Evolutionary conservation across 2,888 invertebrate species (phyloP).

Genomic region (Ditula angustiorana): DNA sequence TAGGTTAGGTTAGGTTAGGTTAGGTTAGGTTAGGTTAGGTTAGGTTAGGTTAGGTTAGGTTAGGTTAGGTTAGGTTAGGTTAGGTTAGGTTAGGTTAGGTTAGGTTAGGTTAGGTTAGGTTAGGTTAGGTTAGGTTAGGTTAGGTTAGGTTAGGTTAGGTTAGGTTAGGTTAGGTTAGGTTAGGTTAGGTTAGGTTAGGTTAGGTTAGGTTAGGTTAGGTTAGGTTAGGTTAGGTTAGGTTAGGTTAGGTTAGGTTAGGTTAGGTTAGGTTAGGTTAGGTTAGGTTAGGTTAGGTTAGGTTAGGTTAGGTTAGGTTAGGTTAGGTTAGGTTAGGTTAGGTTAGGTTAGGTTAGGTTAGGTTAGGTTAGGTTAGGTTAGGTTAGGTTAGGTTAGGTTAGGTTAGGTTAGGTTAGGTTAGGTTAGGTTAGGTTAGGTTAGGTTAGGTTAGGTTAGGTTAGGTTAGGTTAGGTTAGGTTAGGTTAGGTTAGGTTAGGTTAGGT

Average conservation of each 20-base stretch:
- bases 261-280: conserved; percentile 27
- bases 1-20: conserved; percentile 40
- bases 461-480: conserved; percentile 43
- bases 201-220: conserved; percentile 39
- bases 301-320: too few relatives aligned
- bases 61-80: conserved; percentile 34
- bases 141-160: conserved; percentile 38
- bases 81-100: conserved; percentile 34
- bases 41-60: conserved; percentile 34
- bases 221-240: conserved; percentile 25
- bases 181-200: conserved; percentile 38
- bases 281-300: background rate
- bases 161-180: conserved; percentile 40
- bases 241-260: conserved; percentile 26
- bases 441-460: conserved; percentile 41
- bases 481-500: conserved; percentile 44
- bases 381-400: conserved; percentile 23
- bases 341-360: conserved; percentile 18
- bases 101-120: conserved; percentile 34
- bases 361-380: background rate
- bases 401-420: conserved; percentile 39
- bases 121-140: conserved; percentile 35
- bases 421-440: conserved; percentile 42
- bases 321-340: conserved; percentile 10
- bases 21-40: conserved; percentile 34